phyloP scores from a whole-genome alignment of 2,797 vertebrate species.

The Lutjanus argentimaculatus region DNA sequence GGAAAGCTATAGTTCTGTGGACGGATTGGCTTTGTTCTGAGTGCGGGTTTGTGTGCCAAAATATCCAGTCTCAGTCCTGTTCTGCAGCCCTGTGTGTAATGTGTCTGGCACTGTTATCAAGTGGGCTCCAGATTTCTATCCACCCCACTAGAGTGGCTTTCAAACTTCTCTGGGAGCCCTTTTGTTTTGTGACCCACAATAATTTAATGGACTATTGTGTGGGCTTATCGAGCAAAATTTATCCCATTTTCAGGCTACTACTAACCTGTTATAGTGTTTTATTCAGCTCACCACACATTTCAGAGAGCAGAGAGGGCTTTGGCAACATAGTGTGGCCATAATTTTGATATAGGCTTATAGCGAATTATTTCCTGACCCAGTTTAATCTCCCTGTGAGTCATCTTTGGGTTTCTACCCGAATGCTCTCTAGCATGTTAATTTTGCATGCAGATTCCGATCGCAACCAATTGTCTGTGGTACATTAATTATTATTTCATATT shows the following conservation, averaged over 20 bases:
- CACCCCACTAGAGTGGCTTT: constrained; percentile 61
- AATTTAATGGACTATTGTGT: constrained; percentile 69
- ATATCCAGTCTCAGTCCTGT: constrained; percentile 54
- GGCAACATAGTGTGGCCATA: constrained; percentile 39
- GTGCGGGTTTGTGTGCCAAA: constrained; percentile 58
- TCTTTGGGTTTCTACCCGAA: constrained; percentile 52
- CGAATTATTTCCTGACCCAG: constrained; percentile 65
- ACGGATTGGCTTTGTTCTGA: constrained; percentile 66
- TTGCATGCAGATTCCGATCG: constrained; percentile 49
- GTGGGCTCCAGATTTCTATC: constrained; percentile 73
- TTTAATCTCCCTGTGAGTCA: constrained; percentile 67
- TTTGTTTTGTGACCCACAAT: constrained; percentile 74
- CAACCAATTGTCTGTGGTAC: constrained; percentile 39
- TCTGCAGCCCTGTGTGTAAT: constrained; percentile 66
- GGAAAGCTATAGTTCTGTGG: constrained; percentile 55
- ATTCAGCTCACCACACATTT: constrained; percentile 53
- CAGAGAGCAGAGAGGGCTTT: constrained; percentile 46
- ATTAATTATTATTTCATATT: constrained; percentile 60
- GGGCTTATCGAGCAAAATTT: constrained; percentile 53
- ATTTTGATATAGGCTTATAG: constrained; percentile 57
- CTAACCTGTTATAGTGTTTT: constrained; percentile 61
- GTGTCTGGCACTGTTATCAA: constrained; percentile 68
- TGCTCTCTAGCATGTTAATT: constrained; percentile 48
- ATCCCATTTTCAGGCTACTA: constrained; percentile 58
- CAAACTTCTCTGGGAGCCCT: constrained; percentile 69